These are phyloP conservation scores for Mionectes macconnelli DNA, from an alignment of 2,113 vertebrate species.

Conservation along the genomic window DNA sequence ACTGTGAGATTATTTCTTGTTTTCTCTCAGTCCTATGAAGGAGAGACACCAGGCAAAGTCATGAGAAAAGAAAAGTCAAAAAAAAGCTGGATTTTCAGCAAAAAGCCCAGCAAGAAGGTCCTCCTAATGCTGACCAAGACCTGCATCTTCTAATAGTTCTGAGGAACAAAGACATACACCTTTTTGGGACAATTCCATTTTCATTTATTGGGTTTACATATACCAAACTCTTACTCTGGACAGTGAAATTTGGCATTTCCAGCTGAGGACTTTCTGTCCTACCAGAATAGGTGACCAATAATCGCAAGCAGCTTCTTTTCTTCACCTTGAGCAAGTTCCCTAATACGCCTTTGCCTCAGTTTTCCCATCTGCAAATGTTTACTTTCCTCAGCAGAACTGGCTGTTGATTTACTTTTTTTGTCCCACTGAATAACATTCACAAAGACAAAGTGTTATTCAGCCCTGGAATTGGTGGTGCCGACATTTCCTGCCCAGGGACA, in stretches of 20 bases:
- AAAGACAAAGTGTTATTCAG: neutral
- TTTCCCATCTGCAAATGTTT: constrained; percentile 37
- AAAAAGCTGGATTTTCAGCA: neutral
- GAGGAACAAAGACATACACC: neutral
- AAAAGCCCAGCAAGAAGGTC: neutral
- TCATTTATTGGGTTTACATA: neutral
- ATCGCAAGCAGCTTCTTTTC: neutral
- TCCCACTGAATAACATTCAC: neutral
- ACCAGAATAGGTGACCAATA: neutral
- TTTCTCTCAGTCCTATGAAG: neutral
- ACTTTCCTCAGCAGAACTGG: constrained; percentile 12
- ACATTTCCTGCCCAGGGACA: constrained; percentile 46
- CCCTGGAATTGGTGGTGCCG: neutral
- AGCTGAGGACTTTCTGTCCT: neutral
- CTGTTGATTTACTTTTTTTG: constrained; percentile 27
- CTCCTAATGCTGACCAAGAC: neutral
- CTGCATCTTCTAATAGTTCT: neutral
- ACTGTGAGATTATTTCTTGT: neutral
- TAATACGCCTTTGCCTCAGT: neutral
- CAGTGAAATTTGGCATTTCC: neutral
- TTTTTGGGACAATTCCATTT: neutral
- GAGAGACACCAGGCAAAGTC: neutral
- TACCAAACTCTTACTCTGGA: neutral
- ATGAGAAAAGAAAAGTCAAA: neutral
- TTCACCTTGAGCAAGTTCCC: neutral